These are phyloP conservation scores for Sarcoramphus papa DNA, from an alignment of 2,797 vertebrate genomes.

Conservation along the genomic window DNA sequence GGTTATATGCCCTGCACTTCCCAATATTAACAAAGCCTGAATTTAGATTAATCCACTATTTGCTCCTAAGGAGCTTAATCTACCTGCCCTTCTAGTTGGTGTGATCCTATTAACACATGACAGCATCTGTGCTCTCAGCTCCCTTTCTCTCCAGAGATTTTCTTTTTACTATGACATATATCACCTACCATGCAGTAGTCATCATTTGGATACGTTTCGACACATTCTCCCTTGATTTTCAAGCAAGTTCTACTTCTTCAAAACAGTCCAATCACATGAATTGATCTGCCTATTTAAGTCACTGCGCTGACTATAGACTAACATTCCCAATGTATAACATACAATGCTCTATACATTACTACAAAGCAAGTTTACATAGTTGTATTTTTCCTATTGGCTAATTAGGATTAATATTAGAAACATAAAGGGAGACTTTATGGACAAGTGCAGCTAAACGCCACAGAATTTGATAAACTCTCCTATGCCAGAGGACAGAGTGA, in stretches of 20 bases:
- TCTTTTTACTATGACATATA: neutral
- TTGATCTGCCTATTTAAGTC: neutral
- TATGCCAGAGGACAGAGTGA: neutral
- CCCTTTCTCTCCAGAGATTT: neutral
- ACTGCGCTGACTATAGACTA: neutral
- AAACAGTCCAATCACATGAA: neutral
- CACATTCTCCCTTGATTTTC: neutral
- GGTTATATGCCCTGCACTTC: neutral
- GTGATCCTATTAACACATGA: neutral
- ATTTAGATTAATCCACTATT: neutral
- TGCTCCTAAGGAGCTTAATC: neutral
- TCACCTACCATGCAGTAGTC: neutral
- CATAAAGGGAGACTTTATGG: neutral
- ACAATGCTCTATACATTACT: neutral
- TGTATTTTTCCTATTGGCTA: neutral
- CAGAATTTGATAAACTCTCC: neutral
- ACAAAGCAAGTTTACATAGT: neutral
- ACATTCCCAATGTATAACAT: neutral
- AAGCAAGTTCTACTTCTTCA: neutral
- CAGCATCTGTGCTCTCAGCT: neutral
- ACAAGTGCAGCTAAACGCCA: neutral
- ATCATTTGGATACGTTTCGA: neutral
- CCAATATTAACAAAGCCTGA: neutral
- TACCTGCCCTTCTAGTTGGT: neutral
- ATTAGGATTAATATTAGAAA: neutral